Evolutionary conservation across 2,113 vertebrate species (phyloP).

Genomic region (Loxodonta africana): DNA sequence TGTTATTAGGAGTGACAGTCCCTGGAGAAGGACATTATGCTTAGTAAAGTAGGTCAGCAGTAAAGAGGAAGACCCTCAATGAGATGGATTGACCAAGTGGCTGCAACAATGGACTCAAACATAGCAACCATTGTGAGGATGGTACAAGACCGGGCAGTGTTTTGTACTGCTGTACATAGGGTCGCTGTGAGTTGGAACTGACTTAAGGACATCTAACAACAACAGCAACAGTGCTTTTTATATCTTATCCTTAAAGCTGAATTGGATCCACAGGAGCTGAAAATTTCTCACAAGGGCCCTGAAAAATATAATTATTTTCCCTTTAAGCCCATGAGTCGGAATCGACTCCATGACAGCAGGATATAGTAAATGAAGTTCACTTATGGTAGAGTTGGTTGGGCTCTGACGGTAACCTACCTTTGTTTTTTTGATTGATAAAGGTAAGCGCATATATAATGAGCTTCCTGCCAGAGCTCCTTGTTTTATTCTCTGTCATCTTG

Average conservation of each 20-base stretch:
- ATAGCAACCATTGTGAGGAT: too few species aligned
- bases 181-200: too few species aligned
- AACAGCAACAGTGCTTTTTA: background rate
- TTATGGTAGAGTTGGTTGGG: slow-evolving; percentile 14
- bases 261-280: background rate
- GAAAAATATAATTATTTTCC: background rate
- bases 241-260: slow-evolving; percentile 23
- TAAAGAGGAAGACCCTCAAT: too few species aligned
- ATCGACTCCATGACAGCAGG: background rate
- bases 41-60: too few species aligned
- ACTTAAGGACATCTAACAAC: too few species aligned
- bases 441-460: background rate
- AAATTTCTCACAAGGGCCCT: background rate
- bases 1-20: too few species aligned
- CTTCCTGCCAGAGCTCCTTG: background rate
- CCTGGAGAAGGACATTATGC: too few species aligned
- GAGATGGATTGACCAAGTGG: too few species aligned
- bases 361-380: slow-evolving; percentile 11
- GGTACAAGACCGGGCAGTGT: too few species aligned
- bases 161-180: too few species aligned
- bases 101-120: too few species aligned
- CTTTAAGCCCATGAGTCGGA: background rate
- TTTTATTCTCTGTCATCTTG: slow-evolving; percentile 42
- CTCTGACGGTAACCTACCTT: background rate
- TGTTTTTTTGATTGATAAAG: background rate